phyloP scores from a whole-genome alignment of 2,113 vertebrate genomes.

The Nothoprocta pentlandii region DNA sequence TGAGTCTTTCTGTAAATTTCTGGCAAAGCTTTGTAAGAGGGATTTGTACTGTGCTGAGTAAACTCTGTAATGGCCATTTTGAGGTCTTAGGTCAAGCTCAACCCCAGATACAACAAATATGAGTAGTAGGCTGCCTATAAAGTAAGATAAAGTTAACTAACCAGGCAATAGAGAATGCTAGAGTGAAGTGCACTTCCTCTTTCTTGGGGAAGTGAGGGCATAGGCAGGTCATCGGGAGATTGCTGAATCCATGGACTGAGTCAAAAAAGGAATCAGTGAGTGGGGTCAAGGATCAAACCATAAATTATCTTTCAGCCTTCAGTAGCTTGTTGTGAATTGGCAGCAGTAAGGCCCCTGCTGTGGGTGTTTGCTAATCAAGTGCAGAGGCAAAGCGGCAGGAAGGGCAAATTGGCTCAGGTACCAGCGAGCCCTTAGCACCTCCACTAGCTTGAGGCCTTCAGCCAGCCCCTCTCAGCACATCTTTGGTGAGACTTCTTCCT shows the following conservation, averaged over 20 bases:
- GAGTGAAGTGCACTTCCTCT: neutral
- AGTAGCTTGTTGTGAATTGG: neutral
- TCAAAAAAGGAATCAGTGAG: fast-evolving
- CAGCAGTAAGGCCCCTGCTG: neutral
- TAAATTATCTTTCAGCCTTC: neutral
- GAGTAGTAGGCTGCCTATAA: neutral
- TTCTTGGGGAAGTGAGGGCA: neutral
- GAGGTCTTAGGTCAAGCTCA: neutral
- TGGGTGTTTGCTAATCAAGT: neutral
- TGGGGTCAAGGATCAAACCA: neutral
- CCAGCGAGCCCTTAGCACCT: neutral
- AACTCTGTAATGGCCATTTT: fast-evolving
- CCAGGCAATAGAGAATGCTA: neutral
- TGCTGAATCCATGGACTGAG: neutral
- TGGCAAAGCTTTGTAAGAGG: neutral
- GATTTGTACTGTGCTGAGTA: neutral
- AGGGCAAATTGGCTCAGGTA: neutral
- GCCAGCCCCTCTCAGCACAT: neutral
- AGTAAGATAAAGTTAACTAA: neutral
- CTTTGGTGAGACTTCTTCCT: neutral
- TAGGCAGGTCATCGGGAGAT: neutral
- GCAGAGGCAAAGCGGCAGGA: neutral
- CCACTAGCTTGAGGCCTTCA: neutral
- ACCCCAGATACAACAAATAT: neutral
- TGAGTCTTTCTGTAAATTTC: neutral